A percentile compares a stretch with the other conserved stretches of the same genome.
Evolutionary conservation across 2,888 invertebrate genomes (phyloP).

Genomic region (Matsumyia berberina): DNA sequence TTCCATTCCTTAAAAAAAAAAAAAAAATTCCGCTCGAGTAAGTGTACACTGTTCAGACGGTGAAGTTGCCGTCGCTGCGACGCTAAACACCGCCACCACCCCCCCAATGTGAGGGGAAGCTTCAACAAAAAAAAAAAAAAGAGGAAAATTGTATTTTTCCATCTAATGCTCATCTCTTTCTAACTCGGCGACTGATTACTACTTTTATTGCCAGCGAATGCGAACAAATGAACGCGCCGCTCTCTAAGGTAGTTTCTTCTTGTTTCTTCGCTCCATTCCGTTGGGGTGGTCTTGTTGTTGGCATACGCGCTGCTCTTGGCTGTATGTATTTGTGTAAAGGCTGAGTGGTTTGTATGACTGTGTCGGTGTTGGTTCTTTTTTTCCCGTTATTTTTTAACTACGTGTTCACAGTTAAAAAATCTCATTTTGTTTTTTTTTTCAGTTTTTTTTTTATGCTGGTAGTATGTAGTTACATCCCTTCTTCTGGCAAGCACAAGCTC

Average conservation of each 20-base stretch:
- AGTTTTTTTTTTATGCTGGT: constrained; percentile 72
- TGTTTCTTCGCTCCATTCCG: constrained; percentile 71
- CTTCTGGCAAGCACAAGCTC: constrained; percentile 71
- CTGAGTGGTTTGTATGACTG: constrained; percentile 34
- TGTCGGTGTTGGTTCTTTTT: constrained; percentile 72
- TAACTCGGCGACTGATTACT: constrained; percentile 84
- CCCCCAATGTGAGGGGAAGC: constrained; percentile 18
- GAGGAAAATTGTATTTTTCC: constrained; percentile 73
- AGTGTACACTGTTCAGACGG: constrained; percentile 58
- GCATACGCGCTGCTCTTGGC: constrained; percentile 55
- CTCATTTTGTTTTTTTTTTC: constrained; percentile 80
- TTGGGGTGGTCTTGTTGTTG: constrained; percentile 72
- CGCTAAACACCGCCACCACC: constrained; percentile 47
- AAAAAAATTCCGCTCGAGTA: constrained; percentile 27
- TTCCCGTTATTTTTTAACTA: constrained; percentile 81
- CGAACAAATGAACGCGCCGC: constrained; percentile 76
- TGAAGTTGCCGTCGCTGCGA: constrained; percentile 62
- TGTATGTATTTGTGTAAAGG: constrained; percentile 24
- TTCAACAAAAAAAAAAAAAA: constrained; percentile 35
- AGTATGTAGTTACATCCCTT: constrained; percentile 77
- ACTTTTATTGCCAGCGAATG: constrained; percentile 84
- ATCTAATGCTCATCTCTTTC: constrained; percentile 84
- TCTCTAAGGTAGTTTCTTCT: constrained; percentile 80
- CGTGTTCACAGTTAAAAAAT: constrained; percentile 82
- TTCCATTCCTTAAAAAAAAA: constrained; percentile 18